Percentiles rank a stretch among this genome's conserved stretches.
These are phyloP conservation scores for Sminthurinus aureus DNA, from an alignment of 2,888 invertebrate species.

Conservation along the genomic window DNA sequence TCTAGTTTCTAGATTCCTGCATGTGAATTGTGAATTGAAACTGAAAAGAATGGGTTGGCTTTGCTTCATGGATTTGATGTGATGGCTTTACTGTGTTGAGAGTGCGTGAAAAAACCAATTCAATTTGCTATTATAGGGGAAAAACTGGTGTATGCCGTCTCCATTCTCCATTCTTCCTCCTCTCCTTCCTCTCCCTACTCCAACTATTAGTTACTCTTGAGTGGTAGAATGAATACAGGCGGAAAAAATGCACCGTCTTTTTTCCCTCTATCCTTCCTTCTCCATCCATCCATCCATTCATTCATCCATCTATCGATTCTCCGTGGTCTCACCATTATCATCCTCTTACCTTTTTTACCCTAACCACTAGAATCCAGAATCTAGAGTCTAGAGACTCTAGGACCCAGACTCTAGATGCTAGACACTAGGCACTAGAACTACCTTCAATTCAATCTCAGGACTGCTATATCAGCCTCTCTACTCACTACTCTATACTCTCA, in stretches of 20 bases:
- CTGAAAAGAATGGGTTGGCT: constrained; percentile 19
- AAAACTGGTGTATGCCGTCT: constrained; percentile 12
- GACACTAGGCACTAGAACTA: neutral
- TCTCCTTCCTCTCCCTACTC: neutral
- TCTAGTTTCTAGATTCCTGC: neutral
- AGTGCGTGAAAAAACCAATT: constrained; percentile 18
- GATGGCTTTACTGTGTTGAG: constrained; percentile 12
- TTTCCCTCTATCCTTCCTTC: neutral
- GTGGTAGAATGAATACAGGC: constrained; percentile 13
- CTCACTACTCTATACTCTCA: too few species aligned
- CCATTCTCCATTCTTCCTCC: neutral
- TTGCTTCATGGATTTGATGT: constrained; percentile 10
- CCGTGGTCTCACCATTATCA: constrained; percentile 3
- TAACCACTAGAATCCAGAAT: too few species aligned
- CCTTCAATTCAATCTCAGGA: too few species aligned
- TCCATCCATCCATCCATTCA: neutral
- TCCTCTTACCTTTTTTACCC: neutral
- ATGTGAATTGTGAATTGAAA: constrained; percentile 14
- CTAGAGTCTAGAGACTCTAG: too few species aligned
- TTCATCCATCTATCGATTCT: constrained; percentile 5
- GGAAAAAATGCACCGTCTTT: constrained; percentile 18
- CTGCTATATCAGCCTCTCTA: neutral
- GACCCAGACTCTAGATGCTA: too few species aligned
- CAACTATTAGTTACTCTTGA: constrained; percentile 19
- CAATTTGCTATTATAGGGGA: constrained; percentile 19